Conservation (phyloP, 1,140 invertebrate genomes). For the Ganaspis sp. region DNA sequence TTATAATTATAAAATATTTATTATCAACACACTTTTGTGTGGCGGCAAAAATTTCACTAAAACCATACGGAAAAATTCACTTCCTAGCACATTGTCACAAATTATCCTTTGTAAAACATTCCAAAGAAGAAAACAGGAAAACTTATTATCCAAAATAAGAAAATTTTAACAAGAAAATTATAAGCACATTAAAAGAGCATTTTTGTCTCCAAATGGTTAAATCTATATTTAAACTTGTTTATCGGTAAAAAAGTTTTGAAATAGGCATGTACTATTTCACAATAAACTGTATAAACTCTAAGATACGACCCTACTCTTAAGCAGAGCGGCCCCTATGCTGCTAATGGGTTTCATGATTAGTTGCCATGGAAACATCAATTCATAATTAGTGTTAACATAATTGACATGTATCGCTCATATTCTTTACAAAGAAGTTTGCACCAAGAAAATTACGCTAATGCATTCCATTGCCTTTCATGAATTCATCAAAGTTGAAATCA, state of each 20-base stretch:
- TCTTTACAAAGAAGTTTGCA: background rate
- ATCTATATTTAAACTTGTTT: background rate
- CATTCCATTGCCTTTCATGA: background rate
- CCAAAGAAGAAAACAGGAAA: no score
- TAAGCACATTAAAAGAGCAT: no score
- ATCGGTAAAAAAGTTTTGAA: background rate
- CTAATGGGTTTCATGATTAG: background rate
- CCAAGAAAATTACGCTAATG: background rate
- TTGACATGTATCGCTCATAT: background rate
- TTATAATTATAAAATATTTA: no score
- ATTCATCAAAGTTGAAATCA: no score
- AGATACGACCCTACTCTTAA: background rate
- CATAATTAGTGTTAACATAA: slow-evolving; percentile 19
- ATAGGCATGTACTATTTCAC: background rate
- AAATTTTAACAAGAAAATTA: no score
- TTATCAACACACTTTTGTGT: no score
- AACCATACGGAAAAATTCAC: no score
- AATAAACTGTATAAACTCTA: background rate
- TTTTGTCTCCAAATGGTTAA: no score
- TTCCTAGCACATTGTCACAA: no score
- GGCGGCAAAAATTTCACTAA: no score
- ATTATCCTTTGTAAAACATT: no score
- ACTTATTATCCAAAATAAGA: no score
- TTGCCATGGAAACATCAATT: slow-evolving; percentile 20
- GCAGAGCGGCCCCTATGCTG: background rate